phyloP scores from a whole-genome alignment of 2,888 invertebrate genomes.

The Priapulus caudatus region DNA sequence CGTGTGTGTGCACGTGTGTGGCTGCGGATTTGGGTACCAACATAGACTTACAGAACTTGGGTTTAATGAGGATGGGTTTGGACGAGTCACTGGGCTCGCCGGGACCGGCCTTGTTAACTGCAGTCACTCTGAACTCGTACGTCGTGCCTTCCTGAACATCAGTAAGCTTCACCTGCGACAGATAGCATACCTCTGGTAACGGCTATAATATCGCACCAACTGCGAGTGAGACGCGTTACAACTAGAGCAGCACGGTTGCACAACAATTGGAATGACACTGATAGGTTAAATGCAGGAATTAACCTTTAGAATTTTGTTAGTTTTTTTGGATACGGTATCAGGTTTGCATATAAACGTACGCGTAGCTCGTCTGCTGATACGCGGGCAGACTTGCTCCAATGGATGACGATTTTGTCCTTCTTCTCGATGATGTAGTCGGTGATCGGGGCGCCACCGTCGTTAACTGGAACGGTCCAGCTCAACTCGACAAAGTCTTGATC shows the following conservation, averaged over 20 bases:
- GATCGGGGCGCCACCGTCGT: constrained; percentile 28
- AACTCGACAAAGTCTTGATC: constrained; percentile 27
- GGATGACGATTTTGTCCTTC: no score
- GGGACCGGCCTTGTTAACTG: constrained; percentile 35
- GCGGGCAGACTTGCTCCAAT: no score
- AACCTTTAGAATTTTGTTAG: no score
- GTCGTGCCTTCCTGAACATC: constrained; percentile 23
- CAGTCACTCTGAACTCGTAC: constrained; percentile 30
- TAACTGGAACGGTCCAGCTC: constrained; percentile 17
- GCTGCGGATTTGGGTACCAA: no score
- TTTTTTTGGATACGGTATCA: no score
- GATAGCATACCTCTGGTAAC: constrained; percentile 33
- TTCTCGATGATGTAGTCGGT: constrained; percentile 33
- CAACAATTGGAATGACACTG: constrained; percentile 37
- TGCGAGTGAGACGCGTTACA: constrained; percentile 36
- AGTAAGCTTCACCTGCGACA: constrained; percentile 5
- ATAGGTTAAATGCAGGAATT: no score
- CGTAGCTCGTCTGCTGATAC: no score
- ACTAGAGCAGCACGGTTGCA: constrained; percentile 39
- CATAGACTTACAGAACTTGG: constrained; percentile 25
- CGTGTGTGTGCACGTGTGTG: no score
- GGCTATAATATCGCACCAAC: constrained; percentile 38
- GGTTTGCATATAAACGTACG: no score
- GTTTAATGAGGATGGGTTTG: constrained; percentile 29
- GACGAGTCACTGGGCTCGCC: constrained; percentile 34